Evolutionary conservation across 2,888 invertebrate genomes (phyloP), one percentile per base, ranked within the genome.

Genomic region (Pelosia muscerda): DNA sequence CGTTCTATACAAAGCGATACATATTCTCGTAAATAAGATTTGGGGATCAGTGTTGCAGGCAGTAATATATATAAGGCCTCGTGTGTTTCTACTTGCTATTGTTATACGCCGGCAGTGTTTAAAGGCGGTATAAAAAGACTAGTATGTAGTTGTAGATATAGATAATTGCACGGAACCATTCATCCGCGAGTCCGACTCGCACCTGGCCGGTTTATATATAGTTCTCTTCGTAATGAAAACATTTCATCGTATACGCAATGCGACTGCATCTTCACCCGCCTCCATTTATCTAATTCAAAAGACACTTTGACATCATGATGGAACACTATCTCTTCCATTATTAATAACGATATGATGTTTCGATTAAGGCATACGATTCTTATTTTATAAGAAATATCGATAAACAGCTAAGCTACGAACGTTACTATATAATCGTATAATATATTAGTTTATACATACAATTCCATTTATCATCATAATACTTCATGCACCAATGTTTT

Each of bases 281-380:
- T 26, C 13, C 23, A 26, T n/a, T 64, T 42, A 13, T 54, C 25
- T 53, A 63, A 49, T 61, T 59, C 58, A 66, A 68, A 65, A 63
- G 42, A 59, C 42, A 66, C 49, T 49, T 49, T n/a, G n/a, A 49
- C 49, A 49, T n/a, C n/a, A 5, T 49, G 49, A 49, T 49, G 49
- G 49, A n/a, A 49, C 22, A 63, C 70, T 72, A 73, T 73, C 71
- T 85, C 84, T 91, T 92, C 91, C 88, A 92, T 93, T 91, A 90
- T 81, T 64, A 93, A 93, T 92, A 93, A 94, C 93, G 94, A 94
- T 94, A 95, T 94, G 94, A 92, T 81, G 84, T 91, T 91, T 88
- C 88, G 86, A 87, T 87, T 93, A 95, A 95, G 94, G 94, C 94
- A 93, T 94, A 92, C 86, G 73, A 84, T 91, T 95, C 94, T 94